A percentile compares a stretch with the other conserved stretches of the same genome.
Evolutionary conservation across 2,113 vertebrate genomes (phyloP).

Genomic region (Coptodon bakossiorum): DNA sequence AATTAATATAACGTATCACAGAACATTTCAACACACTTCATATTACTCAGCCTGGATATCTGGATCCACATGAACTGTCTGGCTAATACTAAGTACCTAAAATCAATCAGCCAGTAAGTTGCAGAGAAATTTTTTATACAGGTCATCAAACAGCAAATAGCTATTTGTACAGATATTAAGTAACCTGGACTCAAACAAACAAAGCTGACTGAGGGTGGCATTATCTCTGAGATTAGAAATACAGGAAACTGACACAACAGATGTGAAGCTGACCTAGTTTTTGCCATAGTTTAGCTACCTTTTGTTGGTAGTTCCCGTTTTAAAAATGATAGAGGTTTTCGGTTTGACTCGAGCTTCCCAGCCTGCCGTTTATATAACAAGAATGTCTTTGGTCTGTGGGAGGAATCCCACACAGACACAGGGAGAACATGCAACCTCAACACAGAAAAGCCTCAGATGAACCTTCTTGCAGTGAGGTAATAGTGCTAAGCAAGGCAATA

Average conservation of each 20-base stretch:
- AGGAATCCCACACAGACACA: not conserved
- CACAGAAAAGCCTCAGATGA: not conserved
- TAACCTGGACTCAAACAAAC: constrained; percentile 18
- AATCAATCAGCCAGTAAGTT: not conserved
- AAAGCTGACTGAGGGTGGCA: constrained; percentile 8
- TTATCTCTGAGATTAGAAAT: constrained; percentile 34
- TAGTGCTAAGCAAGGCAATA: not conserved
- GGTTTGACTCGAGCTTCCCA: not conserved
- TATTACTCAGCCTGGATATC: not conserved
- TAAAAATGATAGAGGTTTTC: not conserved
- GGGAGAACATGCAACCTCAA: not conserved
- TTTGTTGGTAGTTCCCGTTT: not conserved
- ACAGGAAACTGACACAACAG: constrained; percentile 27
- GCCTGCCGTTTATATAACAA: not conserved
- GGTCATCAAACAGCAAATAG: not conserved
- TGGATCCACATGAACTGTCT: not conserved
- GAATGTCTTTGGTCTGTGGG: not conserved
- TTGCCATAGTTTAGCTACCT: not conserved
- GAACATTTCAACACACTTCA: not conserved
- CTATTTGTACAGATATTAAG: not conserved
- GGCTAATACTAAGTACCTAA: not conserved
- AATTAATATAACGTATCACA: not conserved
- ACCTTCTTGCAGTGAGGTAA: not conserved
- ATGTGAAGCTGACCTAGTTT: constrained; percentile 16
- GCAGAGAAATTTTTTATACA: not conserved